Base-by-base conservation (phyloP, 2,113 vertebrate species). In the Notothenia coriiceps region DNA sequence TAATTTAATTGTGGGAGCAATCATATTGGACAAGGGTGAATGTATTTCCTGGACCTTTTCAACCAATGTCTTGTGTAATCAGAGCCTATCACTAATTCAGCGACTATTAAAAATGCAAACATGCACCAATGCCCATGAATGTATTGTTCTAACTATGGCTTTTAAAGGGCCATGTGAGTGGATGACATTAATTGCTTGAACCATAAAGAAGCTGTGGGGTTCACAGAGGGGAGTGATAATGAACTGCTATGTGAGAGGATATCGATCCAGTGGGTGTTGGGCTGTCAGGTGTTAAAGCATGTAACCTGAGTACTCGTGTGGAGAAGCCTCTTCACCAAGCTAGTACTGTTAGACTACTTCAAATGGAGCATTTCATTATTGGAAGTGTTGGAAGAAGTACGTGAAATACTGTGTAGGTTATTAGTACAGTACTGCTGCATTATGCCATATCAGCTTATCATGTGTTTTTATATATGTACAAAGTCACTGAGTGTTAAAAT, bases 1-100 rank as follows among this genome's bases (percentile, higher is more conserved):
- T 83, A 78, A 86, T 77, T 83, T 56, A 76, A 83, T 79, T 43
- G 79, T 55, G 49, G 54, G 74, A 14, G 52, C n/a, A 6, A 67
- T 78, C 29, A 62, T 72, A 83, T 85, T 78, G 77, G 74, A 83
- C 0, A 6, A 43, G 67, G 71, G 70, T 29, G 57, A 74, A 57
- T 65, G 47, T 77, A 67, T 47, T 73, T 77, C 68, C 46, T 71
- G 70, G 61, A 81, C 64, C 64, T 81, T 63, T 73, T 61, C 40
- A 59, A 22, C 59, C 17, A 63, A 64, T 63, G 35, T 70, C 57
- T 43, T 68, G 67, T 67, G 77, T 68, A 54, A 79, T 83, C 78
- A 81, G n/a, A 71, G 35, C 25, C 35, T 60, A 56, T 57, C 43
- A 69, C 18, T 7, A 43, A 77, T 55, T 67, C 47, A 29, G 61